Percentiles rank a stretch among this genome's conserved stretches.
Evolutionary conservation across 2,888 invertebrate species (phyloP).

Genomic region (Dascillus cervinus): DNA sequence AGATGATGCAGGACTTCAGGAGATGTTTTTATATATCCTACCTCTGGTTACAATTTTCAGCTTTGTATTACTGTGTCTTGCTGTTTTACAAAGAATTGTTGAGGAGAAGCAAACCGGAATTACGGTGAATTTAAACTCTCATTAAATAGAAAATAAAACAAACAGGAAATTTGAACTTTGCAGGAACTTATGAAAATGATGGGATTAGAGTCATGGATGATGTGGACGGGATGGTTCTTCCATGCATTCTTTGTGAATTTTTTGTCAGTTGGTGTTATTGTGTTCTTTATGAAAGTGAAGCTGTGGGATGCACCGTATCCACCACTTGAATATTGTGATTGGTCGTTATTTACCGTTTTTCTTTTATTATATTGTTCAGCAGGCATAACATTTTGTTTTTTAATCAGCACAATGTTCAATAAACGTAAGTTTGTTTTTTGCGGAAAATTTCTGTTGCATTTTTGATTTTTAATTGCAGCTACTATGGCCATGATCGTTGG

Average conservation of each 20-base stretch:
- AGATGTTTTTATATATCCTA: conserved; percentile 33
- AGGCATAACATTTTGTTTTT: conserved; percentile 67
- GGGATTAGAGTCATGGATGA: conserved; percentile 76
- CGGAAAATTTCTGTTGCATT: conserved; percentile 2
- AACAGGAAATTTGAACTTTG: no score
- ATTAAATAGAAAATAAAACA: not conserved
- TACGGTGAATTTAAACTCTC: conserved; percentile 39
- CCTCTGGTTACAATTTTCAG: conserved; percentile 41
- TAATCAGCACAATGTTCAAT: conserved; percentile 68
- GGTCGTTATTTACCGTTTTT: conserved; percentile 59
- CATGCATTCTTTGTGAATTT: conserved; percentile 64
- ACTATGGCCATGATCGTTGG: conserved; percentile 33
- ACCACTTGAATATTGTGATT: conserved; percentile 61
- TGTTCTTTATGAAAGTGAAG: conserved; percentile 53
- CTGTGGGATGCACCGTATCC: conserved; percentile 41
- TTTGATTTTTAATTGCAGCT: conserved; percentile 27
- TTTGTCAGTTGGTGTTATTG: conserved; percentile 51
- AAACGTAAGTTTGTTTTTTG: no score
- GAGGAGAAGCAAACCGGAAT: conserved; percentile 54
- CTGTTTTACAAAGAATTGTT: conserved; percentile 48
- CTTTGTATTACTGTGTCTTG: conserved; percentile 47
- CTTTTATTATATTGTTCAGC: conserved; percentile 62
- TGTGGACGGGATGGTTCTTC: conserved; percentile 82
- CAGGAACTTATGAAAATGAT: conserved; percentile 91
- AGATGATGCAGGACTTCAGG: conserved; percentile 27